A percentile compares a stretch with the other conserved stretches of the same genome.
Conservation (phyloP, 2,888 invertebrate species). For the Aromia moschata region DNA sequence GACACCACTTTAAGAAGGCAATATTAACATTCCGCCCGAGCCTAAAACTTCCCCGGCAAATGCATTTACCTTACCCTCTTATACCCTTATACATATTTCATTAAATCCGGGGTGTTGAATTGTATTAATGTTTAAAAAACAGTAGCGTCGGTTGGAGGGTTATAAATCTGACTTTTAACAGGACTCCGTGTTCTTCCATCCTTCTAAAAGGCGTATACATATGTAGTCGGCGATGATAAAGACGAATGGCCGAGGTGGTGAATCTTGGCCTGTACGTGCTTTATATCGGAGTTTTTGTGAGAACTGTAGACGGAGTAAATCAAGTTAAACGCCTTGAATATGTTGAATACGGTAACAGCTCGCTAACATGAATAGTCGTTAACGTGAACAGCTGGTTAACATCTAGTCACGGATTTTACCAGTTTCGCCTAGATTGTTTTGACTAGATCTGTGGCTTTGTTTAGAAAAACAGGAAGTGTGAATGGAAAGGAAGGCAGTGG, state of each 20-base stretch:
- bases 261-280: not conserved
- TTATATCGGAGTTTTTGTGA: not conserved
- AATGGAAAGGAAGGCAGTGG: too few relatives aligned
- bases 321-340: too few relatives aligned
- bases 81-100: constrained; percentile 20
- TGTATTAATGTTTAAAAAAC: constrained; percentile 9
- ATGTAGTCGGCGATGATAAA: not conserved
- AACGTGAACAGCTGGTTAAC: too few relatives aligned
- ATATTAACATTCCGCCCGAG: not conserved
- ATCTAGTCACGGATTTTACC: too few relatives aligned
- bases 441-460: too few relatives aligned
- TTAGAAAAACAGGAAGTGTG: too few relatives aligned
- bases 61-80: constrained; percentile 9
- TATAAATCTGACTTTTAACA: not conserved
- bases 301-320: too few relatives aligned
- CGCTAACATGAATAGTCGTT: too few relatives aligned
- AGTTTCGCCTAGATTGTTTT: too few relatives aligned
- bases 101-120: constrained; percentile 2
- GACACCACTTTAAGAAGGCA: not conserved
- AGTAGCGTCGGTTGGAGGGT: not conserved
- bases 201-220: not conserved
- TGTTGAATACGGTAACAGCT: too few relatives aligned
- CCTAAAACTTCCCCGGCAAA: constrained; percentile 7
- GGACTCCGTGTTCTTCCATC: not conserved
- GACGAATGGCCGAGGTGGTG: not conserved